Conservation (phyloP, 2,888 invertebrate genomes). For the Dryobotodes eremita region DNA sequence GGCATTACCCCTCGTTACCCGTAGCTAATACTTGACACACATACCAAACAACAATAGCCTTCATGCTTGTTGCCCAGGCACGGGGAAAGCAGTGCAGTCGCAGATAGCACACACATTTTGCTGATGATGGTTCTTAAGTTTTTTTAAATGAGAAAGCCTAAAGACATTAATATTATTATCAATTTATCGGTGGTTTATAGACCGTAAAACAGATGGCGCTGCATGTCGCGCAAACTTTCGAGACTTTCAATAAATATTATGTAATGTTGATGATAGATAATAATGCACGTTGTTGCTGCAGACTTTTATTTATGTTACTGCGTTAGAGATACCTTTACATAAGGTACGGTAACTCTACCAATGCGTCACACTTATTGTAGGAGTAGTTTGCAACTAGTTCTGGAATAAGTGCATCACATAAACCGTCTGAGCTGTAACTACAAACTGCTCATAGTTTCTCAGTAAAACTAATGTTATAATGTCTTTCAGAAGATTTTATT, state of each 20-base stretch:
- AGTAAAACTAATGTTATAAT: background rate
- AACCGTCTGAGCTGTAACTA: background rate
- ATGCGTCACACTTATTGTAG: background rate
- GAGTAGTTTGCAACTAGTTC: background rate
- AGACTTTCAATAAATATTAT: background rate
- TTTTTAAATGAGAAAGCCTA: background rate
- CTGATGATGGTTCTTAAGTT: background rate
- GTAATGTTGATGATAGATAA: background rate
- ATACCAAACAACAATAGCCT: constrained; percentile 26
- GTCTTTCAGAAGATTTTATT: constrained; percentile 1
- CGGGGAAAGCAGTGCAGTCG: background rate
- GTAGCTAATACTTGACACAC: constrained; percentile 37
- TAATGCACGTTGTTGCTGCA: background rate
- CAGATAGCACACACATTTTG: background rate
- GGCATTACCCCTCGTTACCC: constrained; percentile 3
- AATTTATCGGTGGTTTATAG: background rate
- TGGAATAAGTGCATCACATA: constrained; percentile 7
- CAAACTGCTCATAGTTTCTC: constrained; percentile 6
- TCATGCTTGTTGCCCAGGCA: constrained; percentile 40
- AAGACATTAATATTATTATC: background rate
- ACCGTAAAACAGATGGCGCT: constrained; percentile 35
- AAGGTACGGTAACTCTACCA: too few species aligned
- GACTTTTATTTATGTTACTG: background rate
- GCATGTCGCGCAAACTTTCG: background rate
- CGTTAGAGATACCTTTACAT: too few species aligned